Conservation (phyloP, 2,797 vertebrate genomes). For the Arnoldichthys spilopterus region DNA sequence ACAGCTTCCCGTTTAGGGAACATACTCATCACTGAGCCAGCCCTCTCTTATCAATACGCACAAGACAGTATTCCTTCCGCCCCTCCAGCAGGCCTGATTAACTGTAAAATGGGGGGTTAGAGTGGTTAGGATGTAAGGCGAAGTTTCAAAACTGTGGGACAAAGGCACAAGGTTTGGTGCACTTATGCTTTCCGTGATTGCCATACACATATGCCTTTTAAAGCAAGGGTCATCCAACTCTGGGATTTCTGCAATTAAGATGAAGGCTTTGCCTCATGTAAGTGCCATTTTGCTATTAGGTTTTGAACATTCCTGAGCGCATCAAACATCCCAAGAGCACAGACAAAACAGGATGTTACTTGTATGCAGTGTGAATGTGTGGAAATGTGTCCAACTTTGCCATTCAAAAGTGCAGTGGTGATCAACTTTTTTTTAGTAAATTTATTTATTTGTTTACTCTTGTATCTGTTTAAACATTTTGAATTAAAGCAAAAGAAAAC, state of each 20-base stretch:
- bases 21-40: conserved; percentile 15
- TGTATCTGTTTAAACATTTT: not conserved
- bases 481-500: not conserved
- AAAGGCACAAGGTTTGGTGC: not conserved
- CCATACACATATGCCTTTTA: not conserved
- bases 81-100: conserved; percentile 20
- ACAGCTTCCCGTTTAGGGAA: conserved; percentile 45
- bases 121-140: not conserved
- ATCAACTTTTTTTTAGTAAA: not conserved
- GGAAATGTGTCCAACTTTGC: not conserved
- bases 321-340: not conserved
- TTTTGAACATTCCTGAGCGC: not conserved
- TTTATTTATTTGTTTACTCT: not conserved
- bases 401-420: not conserved
- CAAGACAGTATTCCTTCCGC: conserved; percentile 62
- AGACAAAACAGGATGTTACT: conserved; percentile 10
- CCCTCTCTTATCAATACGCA: conserved; percentile 55
- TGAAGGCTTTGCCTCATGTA: not conserved
- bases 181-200: not conserved
- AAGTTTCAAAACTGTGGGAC: not conserved
- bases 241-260: too few species aligned
- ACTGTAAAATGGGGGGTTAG: not conserved
- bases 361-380: not conserved
- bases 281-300: not conserved
- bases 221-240: too few species aligned